These are phyloP conservation scores for Porites evermanni DNA, from an alignment of 92 coral and sea anemone genomes.

Conservation along the genomic window DNA sequence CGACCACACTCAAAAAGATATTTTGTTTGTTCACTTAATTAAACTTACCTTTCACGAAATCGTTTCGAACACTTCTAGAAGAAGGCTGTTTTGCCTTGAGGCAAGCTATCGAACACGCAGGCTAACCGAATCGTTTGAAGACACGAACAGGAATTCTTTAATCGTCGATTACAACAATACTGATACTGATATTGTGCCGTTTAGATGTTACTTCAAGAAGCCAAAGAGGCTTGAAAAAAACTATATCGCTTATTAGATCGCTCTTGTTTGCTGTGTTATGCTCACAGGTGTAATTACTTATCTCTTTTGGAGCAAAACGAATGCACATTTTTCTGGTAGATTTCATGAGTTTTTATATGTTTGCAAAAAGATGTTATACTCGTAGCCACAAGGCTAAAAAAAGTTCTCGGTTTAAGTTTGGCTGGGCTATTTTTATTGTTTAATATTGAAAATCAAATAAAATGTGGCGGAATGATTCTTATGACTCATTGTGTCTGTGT, in stretches of 20 bases:
- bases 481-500: background rate
- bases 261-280: background rate
- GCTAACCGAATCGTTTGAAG: slow-evolving; percentile 19
- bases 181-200: slow-evolving; percentile 35
- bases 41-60: slow-evolving; percentile 24
- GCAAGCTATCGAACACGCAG: slow-evolving; percentile 21
- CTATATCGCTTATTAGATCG: slow-evolving; percentile 32
- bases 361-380: background rate
- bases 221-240: slow-evolving; percentile 9
- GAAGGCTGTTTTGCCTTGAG: slow-evolving; percentile 12
- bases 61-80: background rate
- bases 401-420: background rate
- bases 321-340: background rate
- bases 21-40: background rate
- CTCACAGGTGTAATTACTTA: background rate
- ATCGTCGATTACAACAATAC: slow-evolving; percentile 18
- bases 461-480: background rate
- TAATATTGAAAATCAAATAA: slow-evolving; percentile 2
- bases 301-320: background rate
- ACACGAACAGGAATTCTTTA: slow-evolving; percentile 15
- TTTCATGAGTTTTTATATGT: background rate
- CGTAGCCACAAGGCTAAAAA: background rate
- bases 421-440: slow-evolving; percentile 1
- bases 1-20: background rate
- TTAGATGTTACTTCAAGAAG: slow-evolving; percentile 25